These are phyloP conservation scores for Brachionus asplanchnoidis DNA, from an alignment of 1,140 invertebrate species.

Conservation along the genomic window DNA sequence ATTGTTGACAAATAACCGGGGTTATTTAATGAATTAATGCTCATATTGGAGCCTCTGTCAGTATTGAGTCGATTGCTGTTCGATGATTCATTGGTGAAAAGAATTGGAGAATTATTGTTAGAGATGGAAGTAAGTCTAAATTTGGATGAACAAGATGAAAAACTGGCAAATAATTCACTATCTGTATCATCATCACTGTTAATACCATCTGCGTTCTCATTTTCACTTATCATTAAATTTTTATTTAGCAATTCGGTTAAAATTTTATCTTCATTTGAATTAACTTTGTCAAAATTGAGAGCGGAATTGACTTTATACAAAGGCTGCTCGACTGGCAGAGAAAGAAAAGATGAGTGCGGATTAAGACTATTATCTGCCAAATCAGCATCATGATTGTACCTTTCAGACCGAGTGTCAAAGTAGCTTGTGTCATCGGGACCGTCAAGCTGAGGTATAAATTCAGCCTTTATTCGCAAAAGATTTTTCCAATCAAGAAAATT, in stretches of 20 bases:
- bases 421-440: constrained; percentile 98
- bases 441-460: constrained; percentile 95
- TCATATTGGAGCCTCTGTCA: neutral
- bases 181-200: constrained; percentile 50
- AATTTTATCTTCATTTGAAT: constrained; percentile 59
- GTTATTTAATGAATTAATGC: constrained; percentile 11
- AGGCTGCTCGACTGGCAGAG: constrained; percentile 8
- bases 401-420: constrained; percentile 61
- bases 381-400: constrained; percentile 34
- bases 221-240: neutral
- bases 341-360: neutral
- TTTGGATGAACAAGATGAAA: constrained; percentile 87
- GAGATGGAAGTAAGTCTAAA: constrained; percentile 61
- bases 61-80: neutral
- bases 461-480: constrained; percentile 88
- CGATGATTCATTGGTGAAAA: constrained; percentile 14
- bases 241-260: constrained; percentile 22
- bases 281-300: constrained; percentile 49
- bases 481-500: constrained; percentile 89
- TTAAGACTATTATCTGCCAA: neutral
- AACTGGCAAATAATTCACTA: constrained; percentile 64
- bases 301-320: constrained; percentile 73
- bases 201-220: constrained; percentile 57
- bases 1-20: neutral
- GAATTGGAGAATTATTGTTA: constrained; percentile 49